Evolutionary conservation across 2,797 vertebrate species (phyloP).

Genomic region (Hozukius guyotensis): DNA sequence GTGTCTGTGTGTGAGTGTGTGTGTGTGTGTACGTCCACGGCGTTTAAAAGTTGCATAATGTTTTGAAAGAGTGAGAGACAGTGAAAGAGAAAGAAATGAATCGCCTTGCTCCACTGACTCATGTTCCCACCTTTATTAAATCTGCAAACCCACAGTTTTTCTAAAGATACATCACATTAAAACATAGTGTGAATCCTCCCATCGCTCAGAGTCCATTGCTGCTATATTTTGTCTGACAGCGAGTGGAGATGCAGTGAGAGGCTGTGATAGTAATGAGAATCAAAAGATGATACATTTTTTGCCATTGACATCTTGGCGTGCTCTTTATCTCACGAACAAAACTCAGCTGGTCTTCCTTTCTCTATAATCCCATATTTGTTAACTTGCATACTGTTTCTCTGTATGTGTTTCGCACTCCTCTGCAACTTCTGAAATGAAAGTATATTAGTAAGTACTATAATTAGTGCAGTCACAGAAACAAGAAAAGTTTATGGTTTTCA

Average conservation of each 20-base stretch:
- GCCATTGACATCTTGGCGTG: conserved; percentile 7
- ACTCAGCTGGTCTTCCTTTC: neutral
- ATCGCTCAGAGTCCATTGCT: neutral
- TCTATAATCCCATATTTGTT: neutral
- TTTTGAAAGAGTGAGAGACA: neutral
- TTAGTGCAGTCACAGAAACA: neutral
- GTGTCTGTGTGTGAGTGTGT: neutral
- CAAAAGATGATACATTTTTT: conserved; percentile 46
- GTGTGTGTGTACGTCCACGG: neutral
- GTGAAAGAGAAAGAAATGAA: neutral
- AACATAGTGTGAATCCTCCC: conserved; percentile 14
- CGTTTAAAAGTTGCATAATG: neutral
- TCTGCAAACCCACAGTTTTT: neutral
- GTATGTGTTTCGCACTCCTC: neutral
- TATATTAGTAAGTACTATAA: neutral
- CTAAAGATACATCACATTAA: conserved; percentile 5
- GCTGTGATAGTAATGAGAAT: conserved; percentile 38
- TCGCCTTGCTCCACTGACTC: neutral
- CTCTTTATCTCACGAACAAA: conserved; percentile 29
- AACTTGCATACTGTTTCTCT: neutral
- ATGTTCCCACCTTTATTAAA: conserved; percentile 6
- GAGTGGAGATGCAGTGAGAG: neutral
- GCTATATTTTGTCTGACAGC: conserved; percentile 20
- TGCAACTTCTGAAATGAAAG: neutral
- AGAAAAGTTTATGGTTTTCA: neutral